Base-by-base conservation (phyloP, 2,113 vertebrate species). In the Phalacrocorax carbo region DNA sequence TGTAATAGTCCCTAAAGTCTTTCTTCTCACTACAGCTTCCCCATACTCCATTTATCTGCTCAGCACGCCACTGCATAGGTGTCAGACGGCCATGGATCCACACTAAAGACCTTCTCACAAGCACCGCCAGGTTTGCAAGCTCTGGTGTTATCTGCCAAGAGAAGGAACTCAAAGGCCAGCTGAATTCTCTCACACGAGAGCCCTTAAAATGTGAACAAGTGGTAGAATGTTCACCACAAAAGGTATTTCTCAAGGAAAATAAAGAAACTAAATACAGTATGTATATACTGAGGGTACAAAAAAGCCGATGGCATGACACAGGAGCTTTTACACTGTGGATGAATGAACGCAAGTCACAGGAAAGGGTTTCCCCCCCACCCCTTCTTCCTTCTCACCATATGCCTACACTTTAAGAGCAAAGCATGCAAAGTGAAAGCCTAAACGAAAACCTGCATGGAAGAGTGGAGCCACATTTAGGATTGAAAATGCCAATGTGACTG, bases 31-130 rank as follows among this genome's bases (percentile, higher is more conserved):
- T 46, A 20, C 51, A 23, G 13, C 27, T 54, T 77, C 60, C 17
- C 73, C 0, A 0, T 38, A 72, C 42, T 79, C 57, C 27, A 32
- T 82, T 91, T 38, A 87, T 40, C 76, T 78, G 46, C 80, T 90
- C 10, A 5, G 66, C 66, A 70, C 2, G 2, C 49, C 15, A 65
- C 76, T 55, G 69, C 66, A 40, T 14, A 44, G 34, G 65, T 68
- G 61, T 61, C 81, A 82, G 73, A 75, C 57, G 0, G 2, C 51
- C 62, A 36, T 3, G 27, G 21, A 94, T 55, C 66, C 85, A 52
- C 3, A 86, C 79, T 81, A 70, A 90, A 95, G 62, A 77, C 79
- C 71, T 96, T 95, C 87, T 58, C 88, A 96, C 79, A 92, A 82
- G 64, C 61, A 42, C 64, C 93, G 96, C 88, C 86, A 93, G 92